Base-by-base conservation (phyloP, 37 sponge, comb jelly and placozoan species). In the Crambe crambe region DNA sequence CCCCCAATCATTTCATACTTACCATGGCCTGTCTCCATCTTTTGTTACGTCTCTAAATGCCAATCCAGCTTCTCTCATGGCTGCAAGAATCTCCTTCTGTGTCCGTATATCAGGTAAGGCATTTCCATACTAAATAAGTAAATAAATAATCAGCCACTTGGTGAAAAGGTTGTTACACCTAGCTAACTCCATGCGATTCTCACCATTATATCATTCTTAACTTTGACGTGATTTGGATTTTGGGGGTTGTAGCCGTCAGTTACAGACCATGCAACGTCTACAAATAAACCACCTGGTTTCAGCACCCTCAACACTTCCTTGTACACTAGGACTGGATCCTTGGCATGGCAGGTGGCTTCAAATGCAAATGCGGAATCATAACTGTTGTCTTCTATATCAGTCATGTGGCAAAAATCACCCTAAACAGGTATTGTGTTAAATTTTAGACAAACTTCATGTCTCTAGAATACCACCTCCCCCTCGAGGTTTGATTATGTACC, bases 201-300 rank as follows among this genome's bases (percentile, higher is more conserved):
- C 42, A 92, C 93, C 77, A 70, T 27, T 32, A 92, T 61, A 6
- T 37, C 72, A 37, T 75, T 37, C 22, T 74, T 83, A 42, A 84
- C 56, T 30, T 87, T 58, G 32, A 86, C 71, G 51, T 92, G 93
- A 26, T 70, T 67, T 15, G 80, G 73, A 58, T 84, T 76, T 37
- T 58, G 41, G 8, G 80, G 77, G 58, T 88, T 59, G 51, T 85
- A 92, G 57, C 75, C 75, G 61, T 92, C 93, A 21, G 93, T 92
- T 34, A 83, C 44, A 27, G 42, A 68, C 93, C 93, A 92, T 3
- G 82, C 76, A 31, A 31, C 21, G 29, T 66, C 69, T 8, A 78
- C 89, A 74, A 80, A 84, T 37, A 83, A 12, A 31, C 76, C 81
- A 26, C 93, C 93, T 42, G 93, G 93, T 67, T 92, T 92, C 29